These are phyloP conservation scores for Muscidifurax raptorellus DNA, from an alignment of 1,140 invertebrate species.

Conservation along the genomic window DNA sequence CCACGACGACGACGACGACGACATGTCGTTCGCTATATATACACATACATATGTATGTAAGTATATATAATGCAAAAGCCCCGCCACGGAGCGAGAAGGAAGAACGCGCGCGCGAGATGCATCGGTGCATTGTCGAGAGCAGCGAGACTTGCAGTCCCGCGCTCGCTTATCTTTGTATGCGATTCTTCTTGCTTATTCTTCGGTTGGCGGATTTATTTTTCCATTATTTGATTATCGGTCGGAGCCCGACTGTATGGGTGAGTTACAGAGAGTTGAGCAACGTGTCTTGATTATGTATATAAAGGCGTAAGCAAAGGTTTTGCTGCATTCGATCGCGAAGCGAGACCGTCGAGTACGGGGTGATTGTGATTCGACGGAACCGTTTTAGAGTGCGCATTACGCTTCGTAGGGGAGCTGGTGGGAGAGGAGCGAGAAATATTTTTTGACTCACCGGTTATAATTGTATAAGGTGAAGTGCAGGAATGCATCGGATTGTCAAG, in stretches of 20 bases:
- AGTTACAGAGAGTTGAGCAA: neutral
- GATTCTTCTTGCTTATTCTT: neutral
- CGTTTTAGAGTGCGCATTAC: neutral
- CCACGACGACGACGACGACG: neutral
- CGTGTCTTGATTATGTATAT: neutral
- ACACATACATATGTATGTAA: too few relatives aligned
- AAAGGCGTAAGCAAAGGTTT: neutral
- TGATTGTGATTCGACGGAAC: neutral
- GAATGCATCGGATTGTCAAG: neutral
- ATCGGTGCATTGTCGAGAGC: neutral
- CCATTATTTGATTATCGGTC: neutral
- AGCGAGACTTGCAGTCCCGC: neutral
- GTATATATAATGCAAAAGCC: too few relatives aligned
- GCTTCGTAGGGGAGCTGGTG: neutral
- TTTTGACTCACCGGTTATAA: neutral
- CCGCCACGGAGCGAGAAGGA: neutral
- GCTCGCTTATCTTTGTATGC: neutral
- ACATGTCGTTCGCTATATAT: neutral
- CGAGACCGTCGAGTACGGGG: too few relatives aligned
- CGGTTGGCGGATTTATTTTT: neutral
- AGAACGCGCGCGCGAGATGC: neutral
- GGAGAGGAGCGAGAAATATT: neutral
- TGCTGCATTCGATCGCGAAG: too few relatives aligned
- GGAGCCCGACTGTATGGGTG: too few relatives aligned
- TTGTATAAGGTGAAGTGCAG: neutral